phyloP scores from a whole-genome alignment of 1,140 invertebrate species.

The Drosophila nebulosa region DNA sequence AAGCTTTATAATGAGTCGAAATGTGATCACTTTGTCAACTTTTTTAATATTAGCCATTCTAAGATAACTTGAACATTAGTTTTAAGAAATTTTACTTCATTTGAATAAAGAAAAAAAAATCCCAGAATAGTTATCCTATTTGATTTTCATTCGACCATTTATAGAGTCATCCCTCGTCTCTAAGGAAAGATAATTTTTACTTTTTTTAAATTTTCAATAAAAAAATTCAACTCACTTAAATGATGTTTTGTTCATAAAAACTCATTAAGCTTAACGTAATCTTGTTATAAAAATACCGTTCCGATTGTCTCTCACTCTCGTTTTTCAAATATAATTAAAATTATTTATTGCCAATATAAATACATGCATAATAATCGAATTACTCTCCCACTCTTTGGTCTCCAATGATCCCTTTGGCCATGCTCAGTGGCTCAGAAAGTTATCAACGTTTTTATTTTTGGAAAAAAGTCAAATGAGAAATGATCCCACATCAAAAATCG shows the following conservation, averaged over 20 bases:
- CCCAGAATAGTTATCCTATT: too few species aligned
- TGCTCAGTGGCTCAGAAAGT: constrained; percentile 44
- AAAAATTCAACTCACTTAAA: constrained; percentile 13
- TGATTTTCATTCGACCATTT: too few species aligned
- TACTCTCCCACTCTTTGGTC: neutral
- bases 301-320: constrained; percentile 3
- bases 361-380: constrained; percentile 21
- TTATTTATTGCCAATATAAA: constrained; percentile 35
- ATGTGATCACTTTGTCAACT: too few species aligned
- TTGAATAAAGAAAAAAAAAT: too few species aligned
- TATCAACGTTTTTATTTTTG: neutral
- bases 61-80: too few species aligned
- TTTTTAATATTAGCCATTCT: too few species aligned
- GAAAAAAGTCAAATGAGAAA: constrained; percentile 29
- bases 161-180: too few species aligned
- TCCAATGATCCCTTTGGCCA: constrained; percentile 54
- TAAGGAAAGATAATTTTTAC: too few species aligned
- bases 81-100: too few species aligned
- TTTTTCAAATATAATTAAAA: constrained; percentile 42
- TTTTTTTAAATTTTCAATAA: too few species aligned
- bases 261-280: constrained; percentile 49
- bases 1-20: too few species aligned
- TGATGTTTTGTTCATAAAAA: neutral
- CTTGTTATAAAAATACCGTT: constrained; percentile 38
- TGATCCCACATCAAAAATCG: constrained; percentile 35